A percentile compares a stretch with the other conserved stretches of the same genome.
These are phyloP conservation scores for Acholoe squamosa DNA, from an alignment of 2,888 invertebrate species.

Conservation along the genomic window DNA sequence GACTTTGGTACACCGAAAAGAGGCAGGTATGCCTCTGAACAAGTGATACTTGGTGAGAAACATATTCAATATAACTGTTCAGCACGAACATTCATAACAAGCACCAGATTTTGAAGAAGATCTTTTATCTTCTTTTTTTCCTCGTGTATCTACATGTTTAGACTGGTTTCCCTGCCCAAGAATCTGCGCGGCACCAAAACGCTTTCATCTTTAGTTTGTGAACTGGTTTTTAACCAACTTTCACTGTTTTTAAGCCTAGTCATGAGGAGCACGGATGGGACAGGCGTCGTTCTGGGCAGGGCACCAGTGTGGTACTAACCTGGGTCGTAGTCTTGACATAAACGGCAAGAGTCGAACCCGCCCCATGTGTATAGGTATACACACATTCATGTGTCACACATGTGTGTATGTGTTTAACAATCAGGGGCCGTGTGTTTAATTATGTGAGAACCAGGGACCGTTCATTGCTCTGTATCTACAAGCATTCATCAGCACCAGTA, in stretches of 20 bases:
- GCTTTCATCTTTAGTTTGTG: background rate
- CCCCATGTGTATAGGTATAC: background rate
- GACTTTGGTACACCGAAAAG: background rate
- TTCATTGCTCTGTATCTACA: background rate
- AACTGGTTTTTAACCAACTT: conserved; percentile 12
- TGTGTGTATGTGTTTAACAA: background rate
- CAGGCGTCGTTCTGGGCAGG: conserved; percentile 13
- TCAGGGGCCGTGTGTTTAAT: background rate
- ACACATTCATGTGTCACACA: background rate
- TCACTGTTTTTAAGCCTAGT: background rate
- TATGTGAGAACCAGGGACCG: conserved; percentile 5
- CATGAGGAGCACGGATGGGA: background rate
- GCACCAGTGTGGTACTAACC: conserved; percentile 28
- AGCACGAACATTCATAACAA: background rate
- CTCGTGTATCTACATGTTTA: conserved; percentile 26
- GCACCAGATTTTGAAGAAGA: conserved; percentile 17
- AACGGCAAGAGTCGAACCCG: background rate
- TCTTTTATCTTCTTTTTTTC: background rate
- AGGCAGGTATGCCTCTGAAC: background rate
- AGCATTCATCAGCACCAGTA: conserved; percentile 27
- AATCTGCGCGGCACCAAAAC: background rate
- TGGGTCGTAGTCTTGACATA: background rate
- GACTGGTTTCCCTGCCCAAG: background rate
- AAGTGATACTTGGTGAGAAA: conserved; percentile 10
- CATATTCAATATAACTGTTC: conserved; percentile 18